Evolutionary conservation across 1,140 invertebrate species (phyloP), one percentile per base, ranked within the genome.

Genomic region (Drosophila jambulina): DNA sequence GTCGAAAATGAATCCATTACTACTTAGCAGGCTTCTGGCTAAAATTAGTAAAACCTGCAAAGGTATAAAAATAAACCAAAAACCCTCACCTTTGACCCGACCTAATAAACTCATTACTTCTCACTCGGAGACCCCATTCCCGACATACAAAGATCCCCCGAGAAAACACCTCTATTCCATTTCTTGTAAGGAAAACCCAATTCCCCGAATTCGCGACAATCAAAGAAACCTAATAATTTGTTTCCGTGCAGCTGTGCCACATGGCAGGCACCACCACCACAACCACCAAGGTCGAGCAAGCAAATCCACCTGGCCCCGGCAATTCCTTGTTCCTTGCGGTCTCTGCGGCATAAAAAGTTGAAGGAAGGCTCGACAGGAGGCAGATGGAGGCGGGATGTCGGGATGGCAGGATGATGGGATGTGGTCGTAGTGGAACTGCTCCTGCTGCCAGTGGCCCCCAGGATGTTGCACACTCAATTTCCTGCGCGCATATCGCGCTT

Each of bases 391-490:
- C 29, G 17, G 21, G 29, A 49, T 49, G 25, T n/a, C 48, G 19
- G 48, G 48, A 32, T 32, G 27, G 9, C n/a, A 36, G 62, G 58
- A 36, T 12, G 58, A 17, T 23, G 45, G 40, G 40, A 29, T 21
- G 25, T 46, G n/a, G 25, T 42, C 45, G 51, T 17, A 9, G 65
- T 43, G 27, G 21, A 25, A 25, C 34, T 48, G 23, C 45, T 25
- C 7, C 46, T 17, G 4, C 12, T 53, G 29, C 29, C 36, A 23
- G 19, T 54, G 32, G 62, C 46, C 60, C 61, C 62, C 75, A 79
- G 82, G 78, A 83, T 87, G 83, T 88, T 84, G 84, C 83, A 88
- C 84, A 88, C 83, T 88, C 83, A 86, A 87, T 87, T 87, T 87
- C 83, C 84, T 88, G 83, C 68, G 83, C 84, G 84, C 84, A 87